phyloP scores from a whole-genome alignment of 23 tunicate genomes.

The Trididemnum nubilum region DNA sequence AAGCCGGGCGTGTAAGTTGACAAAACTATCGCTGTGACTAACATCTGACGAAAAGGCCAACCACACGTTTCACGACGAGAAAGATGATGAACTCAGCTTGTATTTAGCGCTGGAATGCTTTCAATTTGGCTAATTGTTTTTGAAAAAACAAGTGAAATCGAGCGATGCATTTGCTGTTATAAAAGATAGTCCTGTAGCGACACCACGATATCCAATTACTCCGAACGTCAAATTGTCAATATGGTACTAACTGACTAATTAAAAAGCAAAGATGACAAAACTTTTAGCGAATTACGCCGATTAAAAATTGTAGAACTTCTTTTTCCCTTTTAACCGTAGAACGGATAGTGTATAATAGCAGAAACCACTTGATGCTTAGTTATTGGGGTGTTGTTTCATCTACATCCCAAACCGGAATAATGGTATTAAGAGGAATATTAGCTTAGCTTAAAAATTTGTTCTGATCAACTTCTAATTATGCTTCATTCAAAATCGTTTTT shows the following conservation, averaged over 20 bases:
- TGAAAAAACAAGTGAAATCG: conserved; percentile 7
- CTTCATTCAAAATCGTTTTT: too few species aligned
- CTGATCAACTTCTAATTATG: too few species aligned
- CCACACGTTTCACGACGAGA: neutral
- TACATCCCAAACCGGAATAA: too few species aligned
- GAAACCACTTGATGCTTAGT: too few species aligned
- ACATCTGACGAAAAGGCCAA: neutral
- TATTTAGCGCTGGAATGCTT: neutral
- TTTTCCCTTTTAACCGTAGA: too few species aligned
- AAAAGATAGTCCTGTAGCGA: neutral
- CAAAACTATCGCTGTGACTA: conserved; percentile 10
- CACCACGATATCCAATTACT: conserved; percentile 2
- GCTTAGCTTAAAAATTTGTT: too few species aligned
- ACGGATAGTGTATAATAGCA: too few species aligned
- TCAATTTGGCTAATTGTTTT: conserved; percentile 8
- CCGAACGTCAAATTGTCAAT: neutral
- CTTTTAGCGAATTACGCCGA: too few species aligned
- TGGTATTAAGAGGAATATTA: too few species aligned
- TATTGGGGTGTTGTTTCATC: too few species aligned
- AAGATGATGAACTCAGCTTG: neutral
- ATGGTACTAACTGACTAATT: neutral
- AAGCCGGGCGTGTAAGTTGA: neutral
- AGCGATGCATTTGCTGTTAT: neutral
- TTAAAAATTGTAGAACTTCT: too few species aligned
- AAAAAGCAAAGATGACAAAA: neutral